These are phyloP conservation scores for Esperia sulphurella DNA, from an alignment of 2,888 invertebrate species.

Conservation along the genomic window DNA sequence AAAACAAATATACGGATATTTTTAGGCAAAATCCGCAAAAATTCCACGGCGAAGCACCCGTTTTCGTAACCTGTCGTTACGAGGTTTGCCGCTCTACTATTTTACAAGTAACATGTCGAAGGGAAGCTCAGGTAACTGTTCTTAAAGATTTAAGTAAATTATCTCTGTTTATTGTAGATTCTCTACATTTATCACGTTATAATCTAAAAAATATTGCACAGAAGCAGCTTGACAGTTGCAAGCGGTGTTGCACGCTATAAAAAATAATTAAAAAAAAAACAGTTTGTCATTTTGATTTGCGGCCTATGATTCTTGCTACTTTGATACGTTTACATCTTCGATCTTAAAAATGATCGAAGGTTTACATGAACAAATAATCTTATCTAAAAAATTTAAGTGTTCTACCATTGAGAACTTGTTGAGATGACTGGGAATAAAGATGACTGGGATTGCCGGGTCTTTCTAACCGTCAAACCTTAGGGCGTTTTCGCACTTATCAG, in stretches of 20 bases:
- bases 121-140: background rate
- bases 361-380: too few relatives aligned
- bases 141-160: background rate
- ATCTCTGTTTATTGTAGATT: background rate
- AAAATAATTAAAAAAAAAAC: too few relatives aligned
- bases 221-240: background rate
- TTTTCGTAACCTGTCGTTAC: conserved; percentile 5
- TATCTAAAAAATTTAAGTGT: too few relatives aligned
- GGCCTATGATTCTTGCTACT: too few relatives aligned
- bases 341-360: too few relatives aligned
- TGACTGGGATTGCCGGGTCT: too few relatives aligned
- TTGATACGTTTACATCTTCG: too few relatives aligned
- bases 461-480: too few relatives aligned
- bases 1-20: background rate
- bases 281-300: too few relatives aligned
- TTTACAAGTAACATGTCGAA: background rate
- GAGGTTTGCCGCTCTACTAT: background rate
- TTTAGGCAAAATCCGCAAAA: conserved; percentile 3
- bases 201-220: background rate
- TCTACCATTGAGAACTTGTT: too few relatives aligned
- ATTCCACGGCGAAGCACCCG: background rate
- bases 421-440: too few relatives aligned
- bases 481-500: too few relatives aligned
- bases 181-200: background rate
- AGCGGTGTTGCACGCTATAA: background rate